Evolutionary conservation across 2,113 vertebrate species (phyloP).

Genomic region (Mustela nigripes): DNA sequence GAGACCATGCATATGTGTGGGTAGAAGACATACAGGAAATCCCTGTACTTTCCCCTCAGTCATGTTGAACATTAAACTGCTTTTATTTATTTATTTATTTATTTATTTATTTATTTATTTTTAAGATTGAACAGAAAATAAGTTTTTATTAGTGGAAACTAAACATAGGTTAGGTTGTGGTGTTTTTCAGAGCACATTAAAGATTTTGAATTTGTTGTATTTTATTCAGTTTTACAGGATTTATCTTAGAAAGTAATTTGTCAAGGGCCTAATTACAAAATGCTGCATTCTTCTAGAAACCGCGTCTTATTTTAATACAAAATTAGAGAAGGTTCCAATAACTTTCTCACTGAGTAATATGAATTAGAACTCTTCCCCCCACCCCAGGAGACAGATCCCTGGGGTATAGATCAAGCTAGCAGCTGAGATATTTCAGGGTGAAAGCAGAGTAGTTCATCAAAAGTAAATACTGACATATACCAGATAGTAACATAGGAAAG

Average conservation of each 20-base stretch:
- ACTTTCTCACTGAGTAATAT: background rate
- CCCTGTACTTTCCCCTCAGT: background rate
- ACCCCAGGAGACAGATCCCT: background rate
- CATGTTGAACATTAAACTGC: background rate
- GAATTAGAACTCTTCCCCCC: background rate
- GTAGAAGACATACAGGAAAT: background rate
- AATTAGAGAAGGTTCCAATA: background rate
- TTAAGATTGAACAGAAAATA: background rate
- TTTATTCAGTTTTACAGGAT: background rate
- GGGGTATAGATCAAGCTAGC: background rate
- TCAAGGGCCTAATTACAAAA: constrained; percentile 3
- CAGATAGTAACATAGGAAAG: background rate
- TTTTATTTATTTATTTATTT: background rate
- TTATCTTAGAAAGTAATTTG: constrained; percentile 34
- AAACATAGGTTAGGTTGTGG: background rate
- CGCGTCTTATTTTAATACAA: background rate
- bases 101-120: background rate
- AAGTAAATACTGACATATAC: constrained; percentile 35
- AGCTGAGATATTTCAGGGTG: background rate
- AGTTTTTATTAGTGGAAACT: background rate
- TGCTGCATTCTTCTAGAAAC: background rate
- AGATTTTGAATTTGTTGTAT: background rate
- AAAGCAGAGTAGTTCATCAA: constrained; percentile 20
- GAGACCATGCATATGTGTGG: background rate
- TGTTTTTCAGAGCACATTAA: constrained; percentile 2